A percentile compares a stretch with the other conserved stretches of the same genome.
Conservation (phyloP, 2,113 vertebrate species). For the Thomomys bottae region DNA sequence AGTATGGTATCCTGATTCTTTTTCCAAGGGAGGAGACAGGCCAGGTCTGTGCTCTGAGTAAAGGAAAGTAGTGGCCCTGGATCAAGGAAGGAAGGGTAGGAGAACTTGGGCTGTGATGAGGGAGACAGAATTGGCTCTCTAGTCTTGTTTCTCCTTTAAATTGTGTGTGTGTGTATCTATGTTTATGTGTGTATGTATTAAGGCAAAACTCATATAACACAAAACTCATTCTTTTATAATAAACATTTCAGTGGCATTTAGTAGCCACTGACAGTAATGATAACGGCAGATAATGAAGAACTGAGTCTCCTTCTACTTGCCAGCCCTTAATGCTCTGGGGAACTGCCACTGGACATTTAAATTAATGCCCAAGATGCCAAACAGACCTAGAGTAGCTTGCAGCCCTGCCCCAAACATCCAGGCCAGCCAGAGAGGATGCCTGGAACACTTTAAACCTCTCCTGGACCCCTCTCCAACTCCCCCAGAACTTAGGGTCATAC, state of each 20-base stretch:
- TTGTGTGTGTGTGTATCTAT: too few species aligned
- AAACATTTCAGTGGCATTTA: not conserved
- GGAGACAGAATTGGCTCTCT: not conserved
- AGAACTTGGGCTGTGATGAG: not conserved
- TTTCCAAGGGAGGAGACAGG: not conserved
- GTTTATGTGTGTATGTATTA: not conserved
- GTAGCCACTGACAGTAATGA: not conserved
- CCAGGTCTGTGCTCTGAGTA: not conserved
- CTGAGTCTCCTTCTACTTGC: conserved; percentile 13
- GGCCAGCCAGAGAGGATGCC: not conserved
- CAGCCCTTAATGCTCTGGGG: conserved; percentile 15
- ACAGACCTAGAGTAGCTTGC: conserved; percentile 64
- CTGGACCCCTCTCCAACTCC: not conserved
- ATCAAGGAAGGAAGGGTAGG: not conserved
- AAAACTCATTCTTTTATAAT: not conserved
- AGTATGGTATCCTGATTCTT: not conserved
- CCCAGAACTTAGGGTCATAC: not conserved
- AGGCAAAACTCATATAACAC: not conserved
- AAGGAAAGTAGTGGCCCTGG: not conserved
- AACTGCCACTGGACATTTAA: conserved; percentile 76
- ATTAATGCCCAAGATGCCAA: conserved; percentile 74
- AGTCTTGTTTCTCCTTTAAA: not conserved
- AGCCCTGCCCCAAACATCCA: not conserved
- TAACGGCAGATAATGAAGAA: conserved; percentile 15
- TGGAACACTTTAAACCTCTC: not conserved